Evolutionary conservation across 1,140 invertebrate genomes (phyloP), one percentile per base, ranked within the genome.

Genomic region (Dinothrombium tinctorium): DNA sequence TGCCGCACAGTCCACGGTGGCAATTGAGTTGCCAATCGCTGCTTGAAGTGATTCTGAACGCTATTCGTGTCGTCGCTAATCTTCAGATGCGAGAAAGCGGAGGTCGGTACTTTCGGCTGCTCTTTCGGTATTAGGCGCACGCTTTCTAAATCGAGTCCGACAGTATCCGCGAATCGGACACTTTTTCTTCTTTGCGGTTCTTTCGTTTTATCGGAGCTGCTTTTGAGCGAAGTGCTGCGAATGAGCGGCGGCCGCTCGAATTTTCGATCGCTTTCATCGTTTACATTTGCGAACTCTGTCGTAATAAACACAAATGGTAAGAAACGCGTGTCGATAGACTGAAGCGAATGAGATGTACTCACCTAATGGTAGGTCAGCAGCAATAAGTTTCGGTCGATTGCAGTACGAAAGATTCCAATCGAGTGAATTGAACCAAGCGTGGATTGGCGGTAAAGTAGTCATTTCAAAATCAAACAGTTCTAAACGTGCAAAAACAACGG

Each of bases 91-190:
- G 42, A 42, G 41, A 53, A 86, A 2, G 82, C 81, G 1, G 78
- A 84, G 53, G 71, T 74, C 1, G 81, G 82, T 49, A 89, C 67
- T 47, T 72, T 75, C 2, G 82, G 82, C 44, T 84, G 73, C 59
- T 84, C 82, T 17, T 45, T 31, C 2, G 41, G 37, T n/a, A 52
- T 51, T 26, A 51, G 47, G 11, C 45, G 35, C 0, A 92, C 75
- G 51, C 82, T 79, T 9, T 81, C 82, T 44, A 95, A 61, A 62
- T 94, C 86, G 6, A 94, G 61, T 0, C 87, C 87, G 23, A 95
- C 60, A 1, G 80, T 5, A 54, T 94, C 87, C 0, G 86, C 87
- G 57, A 95, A 95, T 14, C 86, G 67, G 1, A 92, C 86, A 25
- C 87, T 87, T 59, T 92, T 94, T 57, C 90, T 92, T 1, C 75